Base-by-base conservation (phyloP, 2,113 vertebrate genomes). In the Callaeas wilsoni region DNA sequence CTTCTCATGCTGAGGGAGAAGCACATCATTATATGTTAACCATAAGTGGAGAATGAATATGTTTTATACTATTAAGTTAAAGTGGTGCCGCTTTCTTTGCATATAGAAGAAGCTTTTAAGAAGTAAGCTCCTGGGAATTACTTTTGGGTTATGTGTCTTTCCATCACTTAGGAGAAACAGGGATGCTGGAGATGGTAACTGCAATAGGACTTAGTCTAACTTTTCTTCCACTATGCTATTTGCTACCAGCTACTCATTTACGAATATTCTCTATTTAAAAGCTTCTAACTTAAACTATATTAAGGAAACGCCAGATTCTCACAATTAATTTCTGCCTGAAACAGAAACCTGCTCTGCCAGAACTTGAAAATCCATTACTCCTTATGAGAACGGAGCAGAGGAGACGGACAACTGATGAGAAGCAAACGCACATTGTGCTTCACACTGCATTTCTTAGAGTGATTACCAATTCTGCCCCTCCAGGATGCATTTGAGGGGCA, bases 401-500 rank as follows among this genome's bases (percentile, higher is more conserved):
- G 7, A 25, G 41, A 33, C 8, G 16, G 12, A 39, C 12, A 47
- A n/a, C 19, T 26, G 37, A 41, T 8, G 42, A 70, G 41, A 37
- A 50, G 13, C 7, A 41, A 55, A 56, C 4, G 8, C 20, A 26
- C 9, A 5, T 0, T 8, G 22, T 13, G 22, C 12, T 44, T 46
- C 25, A 25, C 3, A 1, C 6, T 13, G 5, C 12, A 41, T 56
- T 81, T 41, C 17, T 17, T 11, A 10, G 13, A 12, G 37, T 11
- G 41, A 23, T 53, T 19, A 7, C 49, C 60, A 33, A 23, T 26
- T 17, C 33, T 67, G 18, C 21, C 37, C 41, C 27, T 56, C 17
- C 44, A n/a, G 39, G 29, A 22, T 0, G 10, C 8, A 12, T 14
- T 6, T 16, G 27, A 44, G 13, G 13, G 30, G 7, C 27, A 21